Conservation (phyloP, 2,888 invertebrate species). For the Cephus nigrinus region DNA sequence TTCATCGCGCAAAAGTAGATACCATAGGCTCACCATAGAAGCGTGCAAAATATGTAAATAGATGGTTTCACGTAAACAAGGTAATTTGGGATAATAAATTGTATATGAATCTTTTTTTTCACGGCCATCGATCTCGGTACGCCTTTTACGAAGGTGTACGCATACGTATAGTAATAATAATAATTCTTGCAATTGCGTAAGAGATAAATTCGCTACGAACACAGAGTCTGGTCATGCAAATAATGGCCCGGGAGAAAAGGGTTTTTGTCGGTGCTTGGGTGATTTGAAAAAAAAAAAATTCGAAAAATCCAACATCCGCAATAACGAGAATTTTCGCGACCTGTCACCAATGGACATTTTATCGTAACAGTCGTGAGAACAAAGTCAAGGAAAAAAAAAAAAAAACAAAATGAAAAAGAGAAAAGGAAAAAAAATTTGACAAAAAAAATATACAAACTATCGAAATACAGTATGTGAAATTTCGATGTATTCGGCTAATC, state of each 20-base stretch:
- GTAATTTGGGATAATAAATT: constrained; percentile 16
- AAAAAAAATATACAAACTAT: too few species aligned
- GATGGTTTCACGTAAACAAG: constrained; percentile 20
- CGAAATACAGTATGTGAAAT: too few species aligned
- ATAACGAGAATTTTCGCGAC: too few species aligned
- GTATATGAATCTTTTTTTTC: constrained; percentile 10
- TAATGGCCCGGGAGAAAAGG: constrained; percentile 65
- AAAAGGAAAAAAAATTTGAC: too few species aligned
- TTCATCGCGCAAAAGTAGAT: constrained; percentile 50
- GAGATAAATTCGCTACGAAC: constrained; percentile 62
- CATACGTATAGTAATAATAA: constrained; percentile 35
- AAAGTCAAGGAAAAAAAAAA: too few species aligned
- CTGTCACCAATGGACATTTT: too few species aligned
- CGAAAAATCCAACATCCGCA: constrained; percentile 13
- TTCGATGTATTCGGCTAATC: too few species aligned
- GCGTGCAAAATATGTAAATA: constrained; percentile 53
- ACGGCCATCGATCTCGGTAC: neutral
- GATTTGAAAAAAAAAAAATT: constrained; percentile 31
- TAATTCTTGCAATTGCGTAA: constrained; percentile 60
- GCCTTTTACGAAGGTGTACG: neutral
- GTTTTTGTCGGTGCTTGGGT: constrained; percentile 58
- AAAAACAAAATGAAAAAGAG: too few species aligned
- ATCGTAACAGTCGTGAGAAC: too few species aligned
- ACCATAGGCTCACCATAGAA: constrained; percentile 58
- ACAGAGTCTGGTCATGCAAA: constrained; percentile 66